Base-by-base conservation (phyloP, 2,888 invertebrate species). In the Cephus runcator region DNA sequence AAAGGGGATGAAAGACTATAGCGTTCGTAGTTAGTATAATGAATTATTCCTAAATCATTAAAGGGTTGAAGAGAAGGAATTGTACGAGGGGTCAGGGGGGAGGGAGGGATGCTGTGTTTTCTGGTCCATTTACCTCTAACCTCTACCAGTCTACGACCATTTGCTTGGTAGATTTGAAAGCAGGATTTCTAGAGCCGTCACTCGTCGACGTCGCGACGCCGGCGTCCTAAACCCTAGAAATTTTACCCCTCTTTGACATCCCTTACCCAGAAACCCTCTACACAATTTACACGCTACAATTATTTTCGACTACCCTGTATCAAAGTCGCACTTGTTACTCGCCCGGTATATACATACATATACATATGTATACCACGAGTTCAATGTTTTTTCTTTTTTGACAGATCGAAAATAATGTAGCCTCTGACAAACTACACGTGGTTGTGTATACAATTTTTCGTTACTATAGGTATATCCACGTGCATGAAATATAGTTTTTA, bases 251-350 rank as follows among this genome's bases (percentile, higher is more conserved):
- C 15, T 31, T 71, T 23, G 36, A 34, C 79, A 71, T 76, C 79
- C 75, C 76, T 77, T 75, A 23, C 23, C 56, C 56, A 56, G 23
- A 23, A 56, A 9, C 56, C 56, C 23, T 56, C 81, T 79, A 80
- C 82, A 80, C 82, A 83, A 84, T 84, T 84, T 83, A 81, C 85
- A 86, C 85, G 85, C 84, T 85, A 85, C 84, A 85, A 86, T 85
- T 84, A 85, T 86, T 86, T 82, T 84, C 23, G 56, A 56, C 56
- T 56, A 56, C 9, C 56, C 56, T 23, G 23, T 56, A 56, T 56
- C 23, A 23, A 56, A 56, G 23, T 56, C 23, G 9, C 56, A 56
- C 56, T 56, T 56, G 23, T 56, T 56, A 56, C 56, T 56, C 56
- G 56, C 23, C 2, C 23, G 4, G 9, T 56, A 40, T 23, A 40